phyloP scores from a whole-genome alignment of 2,113 vertebrate genomes.

The Melierax canorus region DNA sequence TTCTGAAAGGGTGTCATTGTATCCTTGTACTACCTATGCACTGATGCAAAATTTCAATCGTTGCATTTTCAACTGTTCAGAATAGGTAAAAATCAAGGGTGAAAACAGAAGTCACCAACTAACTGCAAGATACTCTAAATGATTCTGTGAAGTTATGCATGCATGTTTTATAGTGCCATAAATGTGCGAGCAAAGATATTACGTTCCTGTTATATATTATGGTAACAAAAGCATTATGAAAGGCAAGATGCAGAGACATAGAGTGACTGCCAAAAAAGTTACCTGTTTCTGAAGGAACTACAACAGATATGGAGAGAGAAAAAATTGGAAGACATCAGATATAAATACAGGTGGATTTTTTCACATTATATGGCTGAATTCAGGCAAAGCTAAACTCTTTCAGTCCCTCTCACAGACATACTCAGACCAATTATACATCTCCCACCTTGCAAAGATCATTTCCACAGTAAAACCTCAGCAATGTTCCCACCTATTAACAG shows the following conservation, averaged over 20 bases:
- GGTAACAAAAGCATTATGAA: constrained; percentile 30
- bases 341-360: constrained; percentile 33
- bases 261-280: constrained; percentile 46
- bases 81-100: not conserved
- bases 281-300: constrained; percentile 70
- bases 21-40: not conserved
- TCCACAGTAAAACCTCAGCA: not conserved
- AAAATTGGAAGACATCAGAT: constrained; percentile 71
- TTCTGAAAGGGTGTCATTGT: not conserved
- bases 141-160: not conserved
- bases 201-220: not conserved
- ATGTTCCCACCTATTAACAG: not conserved
- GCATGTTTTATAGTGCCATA: constrained; percentile 12
- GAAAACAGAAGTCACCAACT: not conserved
- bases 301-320: constrained; percentile 55
- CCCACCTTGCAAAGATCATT: not conserved
- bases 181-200: not conserved
- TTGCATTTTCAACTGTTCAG: not conserved
- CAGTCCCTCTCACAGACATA: not conserved
- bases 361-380: not conserved
- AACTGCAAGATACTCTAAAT: not conserved
- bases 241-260: constrained; percentile 51
- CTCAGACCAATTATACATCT: not conserved
- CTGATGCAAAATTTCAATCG: not conserved
- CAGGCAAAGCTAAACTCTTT: not conserved